These are phyloP conservation scores for Drosophila testacea DNA, from an alignment of 2,888 invertebrate genomes.

Conservation along the genomic window DNA sequence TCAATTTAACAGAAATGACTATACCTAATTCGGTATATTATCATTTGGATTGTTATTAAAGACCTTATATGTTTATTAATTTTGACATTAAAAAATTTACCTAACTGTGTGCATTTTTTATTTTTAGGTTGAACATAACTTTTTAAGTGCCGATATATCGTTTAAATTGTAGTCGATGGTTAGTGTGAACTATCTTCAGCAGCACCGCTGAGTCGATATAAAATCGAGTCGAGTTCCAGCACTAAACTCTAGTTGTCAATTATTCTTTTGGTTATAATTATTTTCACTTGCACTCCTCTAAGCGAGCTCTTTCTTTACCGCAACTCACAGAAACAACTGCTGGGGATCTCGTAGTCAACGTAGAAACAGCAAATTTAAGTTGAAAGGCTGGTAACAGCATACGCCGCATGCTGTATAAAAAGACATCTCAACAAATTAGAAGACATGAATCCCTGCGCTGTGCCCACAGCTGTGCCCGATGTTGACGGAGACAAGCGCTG, in stretches of 20 bases:
- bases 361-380: slow-evolving; percentile 9
- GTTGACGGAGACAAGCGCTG: slow-evolving; percentile 92
- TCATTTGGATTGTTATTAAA: too few relatives aligned
- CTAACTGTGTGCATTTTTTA: background rate
- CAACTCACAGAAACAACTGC: slow-evolving; percentile 13
- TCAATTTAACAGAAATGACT: too few relatives aligned
- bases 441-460: slow-evolving; percentile 90
- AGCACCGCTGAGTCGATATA: slow-evolving; percentile 1
- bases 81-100: too few relatives aligned
- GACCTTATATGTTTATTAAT: too few relatives aligned
- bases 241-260: slow-evolving; percentile 44
- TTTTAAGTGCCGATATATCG: background rate
- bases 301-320: slow-evolving; percentile 3
- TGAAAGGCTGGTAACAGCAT: slow-evolving; percentile 26
- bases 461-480: slow-evolving; percentile 90
- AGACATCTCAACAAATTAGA: slow-evolving; percentile 18
- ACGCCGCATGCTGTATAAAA: slow-evolving; percentile 49
- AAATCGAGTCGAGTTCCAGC: too few relatives aligned
- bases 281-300: slow-evolving; percentile 43
- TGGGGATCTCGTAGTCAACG: background rate
- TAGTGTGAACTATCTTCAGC: slow-evolving; percentile 28
- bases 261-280: slow-evolving; percentile 63
- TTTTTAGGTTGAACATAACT: background rate
- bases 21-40: too few relatives aligned
- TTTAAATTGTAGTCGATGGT: background rate